A percentile compares a stretch with the other conserved stretches of the same genome.
Conservation (phyloP, 2,888 invertebrate species). For the Mythimna albipuncta region DNA sequence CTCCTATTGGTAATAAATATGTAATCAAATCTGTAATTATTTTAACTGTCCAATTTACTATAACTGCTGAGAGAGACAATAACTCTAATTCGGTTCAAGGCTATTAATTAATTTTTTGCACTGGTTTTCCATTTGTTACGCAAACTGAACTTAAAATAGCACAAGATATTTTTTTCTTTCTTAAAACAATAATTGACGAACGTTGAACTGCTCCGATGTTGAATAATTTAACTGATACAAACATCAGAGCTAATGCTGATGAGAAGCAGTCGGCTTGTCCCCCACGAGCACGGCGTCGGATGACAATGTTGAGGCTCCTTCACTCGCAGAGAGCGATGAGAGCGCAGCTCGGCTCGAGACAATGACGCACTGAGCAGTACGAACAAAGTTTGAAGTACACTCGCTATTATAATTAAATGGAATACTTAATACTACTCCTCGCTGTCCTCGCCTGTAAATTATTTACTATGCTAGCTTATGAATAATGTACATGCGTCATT, state of each 20-base stretch:
- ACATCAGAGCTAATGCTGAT: neutral
- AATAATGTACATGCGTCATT: too few relatives aligned
- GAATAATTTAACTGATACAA: neutral
- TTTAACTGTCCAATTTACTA: constrained; percentile 4
- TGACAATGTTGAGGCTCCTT: neutral
- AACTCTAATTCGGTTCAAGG: constrained; percentile 42
- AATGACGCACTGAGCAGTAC: neutral
- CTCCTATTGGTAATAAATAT: constrained; percentile 1
- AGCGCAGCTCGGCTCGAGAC: neutral
- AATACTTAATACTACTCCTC: neutral
- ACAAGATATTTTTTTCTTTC: neutral
- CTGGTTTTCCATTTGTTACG: constrained; percentile 34
- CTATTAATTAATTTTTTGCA: constrained; percentile 20
- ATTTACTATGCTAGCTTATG: too few relatives aligned
- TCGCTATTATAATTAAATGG: neutral
- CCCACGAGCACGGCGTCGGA: neutral
- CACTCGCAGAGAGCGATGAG: neutral
- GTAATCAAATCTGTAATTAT: constrained; percentile 17
- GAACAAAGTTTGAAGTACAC: too few relatives aligned
- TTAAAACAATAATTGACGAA: neutral
- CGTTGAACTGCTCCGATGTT: neutral
- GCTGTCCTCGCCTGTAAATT: neutral
- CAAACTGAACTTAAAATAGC: neutral
- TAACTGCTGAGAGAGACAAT: constrained; percentile 18
- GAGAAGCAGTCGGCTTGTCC: neutral